These are phyloP conservation scores for Gallinago solitaria DNA, from an alignment of 2,797 vertebrate genomes.

Conservation along the genomic window DNA sequence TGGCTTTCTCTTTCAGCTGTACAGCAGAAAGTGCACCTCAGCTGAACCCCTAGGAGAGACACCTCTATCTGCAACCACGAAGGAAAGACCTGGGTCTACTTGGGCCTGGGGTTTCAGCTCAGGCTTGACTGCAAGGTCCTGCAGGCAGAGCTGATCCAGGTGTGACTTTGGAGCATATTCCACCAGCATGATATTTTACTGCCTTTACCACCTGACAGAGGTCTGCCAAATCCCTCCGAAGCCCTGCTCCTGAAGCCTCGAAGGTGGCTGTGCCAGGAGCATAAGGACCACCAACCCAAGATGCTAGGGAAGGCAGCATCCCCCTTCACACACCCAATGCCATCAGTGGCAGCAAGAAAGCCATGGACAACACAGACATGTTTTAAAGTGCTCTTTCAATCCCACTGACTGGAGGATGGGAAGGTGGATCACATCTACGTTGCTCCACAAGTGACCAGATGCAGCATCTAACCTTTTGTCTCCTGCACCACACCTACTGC, in stretches of 20 bases:
- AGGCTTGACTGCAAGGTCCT: background rate
- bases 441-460: background rate
- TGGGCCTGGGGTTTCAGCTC: background rate
- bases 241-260: fast-evolving
- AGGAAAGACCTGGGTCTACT: background rate
- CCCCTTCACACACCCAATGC: too few species aligned
- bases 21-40: background rate
- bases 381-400: background rate
- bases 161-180: background rate
- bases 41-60: background rate
- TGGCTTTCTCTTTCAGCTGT: background rate
- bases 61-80: background rate
- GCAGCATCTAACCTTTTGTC: background rate
- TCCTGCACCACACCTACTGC: fast-evolving
- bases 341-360: fast-evolving
- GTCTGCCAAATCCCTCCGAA: background rate
- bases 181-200: background rate
- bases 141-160: background rate
- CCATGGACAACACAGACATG: fast-evolving
- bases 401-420: fast-evolving
- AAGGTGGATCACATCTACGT: background rate
- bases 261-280: background rate
- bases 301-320: fast-evolving
- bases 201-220: background rate
- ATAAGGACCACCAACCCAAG: background rate